These are phyloP conservation scores for Mesocentrotus franciscanus DNA, from an alignment of 53 echinoderm and acorn worm species.

Conservation along the genomic window DNA sequence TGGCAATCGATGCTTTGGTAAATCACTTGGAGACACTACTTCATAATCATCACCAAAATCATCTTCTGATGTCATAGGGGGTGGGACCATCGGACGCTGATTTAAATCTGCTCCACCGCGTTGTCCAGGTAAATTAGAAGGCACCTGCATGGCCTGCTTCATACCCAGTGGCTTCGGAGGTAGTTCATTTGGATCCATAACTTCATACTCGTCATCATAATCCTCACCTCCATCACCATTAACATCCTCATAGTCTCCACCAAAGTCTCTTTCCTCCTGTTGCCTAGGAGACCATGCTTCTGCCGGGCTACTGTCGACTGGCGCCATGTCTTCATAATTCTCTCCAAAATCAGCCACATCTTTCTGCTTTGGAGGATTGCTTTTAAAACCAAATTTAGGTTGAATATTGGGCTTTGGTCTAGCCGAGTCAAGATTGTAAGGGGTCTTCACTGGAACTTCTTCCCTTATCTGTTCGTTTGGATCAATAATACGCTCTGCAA, in stretches of 20 bases:
- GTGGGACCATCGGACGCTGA: not conserved
- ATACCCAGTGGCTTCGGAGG: not conserved
- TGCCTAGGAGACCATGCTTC: not conserved
- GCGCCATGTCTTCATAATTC: constrained; percentile 30
- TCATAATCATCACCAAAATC: not conserved
- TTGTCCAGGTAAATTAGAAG: not conserved
- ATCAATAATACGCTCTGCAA: not conserved
- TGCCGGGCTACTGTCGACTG: not conserved
- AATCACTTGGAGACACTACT: not conserved
- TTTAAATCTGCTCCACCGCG: not conserved
- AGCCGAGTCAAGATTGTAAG: not conserved
- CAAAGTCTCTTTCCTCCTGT: constrained; percentile 1
- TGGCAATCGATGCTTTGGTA: not conserved
- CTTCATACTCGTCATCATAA: not conserved
- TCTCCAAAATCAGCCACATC: not conserved
- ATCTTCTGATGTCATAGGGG: not conserved
- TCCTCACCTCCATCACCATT: not conserved
- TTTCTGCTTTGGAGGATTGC: not conserved
- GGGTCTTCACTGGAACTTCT: not conserved
- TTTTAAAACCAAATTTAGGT: not conserved
- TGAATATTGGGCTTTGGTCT: not conserved
- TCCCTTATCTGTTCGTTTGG: constrained; percentile 14
- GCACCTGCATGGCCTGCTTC: not conserved
- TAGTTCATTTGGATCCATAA: not conserved
- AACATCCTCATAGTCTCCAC: constrained; percentile 18